These are phyloP conservation scores for Aramus guarauna DNA, from an alignment of 2,113 vertebrate genomes.

Conservation along the genomic window DNA sequence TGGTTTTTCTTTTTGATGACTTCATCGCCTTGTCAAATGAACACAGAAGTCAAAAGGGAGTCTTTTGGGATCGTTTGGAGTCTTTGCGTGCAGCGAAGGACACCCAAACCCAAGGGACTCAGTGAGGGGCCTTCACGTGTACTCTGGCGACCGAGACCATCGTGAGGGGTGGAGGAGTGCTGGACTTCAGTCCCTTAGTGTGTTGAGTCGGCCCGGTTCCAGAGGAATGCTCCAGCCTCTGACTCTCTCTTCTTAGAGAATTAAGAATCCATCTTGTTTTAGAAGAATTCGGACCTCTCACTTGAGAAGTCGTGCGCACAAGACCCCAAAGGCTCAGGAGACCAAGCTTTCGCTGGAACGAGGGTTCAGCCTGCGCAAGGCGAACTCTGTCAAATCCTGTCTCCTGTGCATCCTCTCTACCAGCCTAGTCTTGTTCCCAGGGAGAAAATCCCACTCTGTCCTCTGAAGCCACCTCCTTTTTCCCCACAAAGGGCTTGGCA, in stretches of 20 bases:
- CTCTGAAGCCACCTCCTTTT: background rate
- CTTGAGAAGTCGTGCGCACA: background rate
- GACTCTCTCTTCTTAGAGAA: background rate
- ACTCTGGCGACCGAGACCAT: background rate
- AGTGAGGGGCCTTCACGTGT: background rate
- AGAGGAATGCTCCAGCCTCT: background rate
- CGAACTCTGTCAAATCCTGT: background rate
- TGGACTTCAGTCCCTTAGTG: background rate
- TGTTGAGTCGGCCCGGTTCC: fast-evolving
- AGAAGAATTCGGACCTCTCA: background rate
- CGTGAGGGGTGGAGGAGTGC: background rate
- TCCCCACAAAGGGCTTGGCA: background rate
- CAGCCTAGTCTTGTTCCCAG: background rate
- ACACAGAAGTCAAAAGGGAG: background rate
- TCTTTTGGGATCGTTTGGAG: background rate
- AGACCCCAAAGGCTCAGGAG: background rate
- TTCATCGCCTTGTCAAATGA: background rate
- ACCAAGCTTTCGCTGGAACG: background rate
- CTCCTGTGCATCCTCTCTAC: background rate
- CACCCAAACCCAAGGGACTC: background rate
- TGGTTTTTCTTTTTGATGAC: background rate
- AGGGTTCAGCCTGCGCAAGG: background rate
- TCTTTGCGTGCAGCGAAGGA: background rate
- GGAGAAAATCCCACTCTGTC: background rate
- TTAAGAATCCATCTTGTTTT: background rate